A percentile compares a stretch with the other conserved stretches of the same genome.
Evolutionary conservation across 2,797 vertebrate species (phyloP).

Genomic region (Amazona finschi): DNA sequence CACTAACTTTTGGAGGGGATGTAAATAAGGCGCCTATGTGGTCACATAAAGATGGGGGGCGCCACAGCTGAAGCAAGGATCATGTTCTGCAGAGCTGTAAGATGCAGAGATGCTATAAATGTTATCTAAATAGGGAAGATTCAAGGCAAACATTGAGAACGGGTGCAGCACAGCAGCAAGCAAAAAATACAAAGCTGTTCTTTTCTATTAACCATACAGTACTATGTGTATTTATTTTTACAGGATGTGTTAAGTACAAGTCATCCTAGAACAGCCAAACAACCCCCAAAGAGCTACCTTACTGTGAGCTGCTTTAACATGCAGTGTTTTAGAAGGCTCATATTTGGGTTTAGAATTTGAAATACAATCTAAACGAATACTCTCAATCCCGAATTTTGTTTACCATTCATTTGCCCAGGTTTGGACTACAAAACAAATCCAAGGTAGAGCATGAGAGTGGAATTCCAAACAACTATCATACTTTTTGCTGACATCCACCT

Average conservation of each 20-base stretch:
- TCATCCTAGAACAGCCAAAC: neutral
- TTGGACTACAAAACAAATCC: neutral
- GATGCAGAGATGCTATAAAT: neutral
- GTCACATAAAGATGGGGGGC: neutral
- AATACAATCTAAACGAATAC: neutral
- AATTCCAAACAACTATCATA: neutral
- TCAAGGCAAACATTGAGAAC: neutral
- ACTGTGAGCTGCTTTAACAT: neutral
- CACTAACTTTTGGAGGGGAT: neutral
- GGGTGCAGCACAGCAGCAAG: constrained; percentile 31
- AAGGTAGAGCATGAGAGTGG: neutral
- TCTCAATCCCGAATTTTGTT: neutral
- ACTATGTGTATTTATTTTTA: neutral
- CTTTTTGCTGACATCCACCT: neutral
- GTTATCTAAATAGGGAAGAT: neutral
- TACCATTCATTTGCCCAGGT: neutral
- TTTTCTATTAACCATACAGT: neutral
- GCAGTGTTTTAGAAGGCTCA: neutral
- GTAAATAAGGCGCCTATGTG: neutral
- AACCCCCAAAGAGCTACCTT: rapidly evolving
- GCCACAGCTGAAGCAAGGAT: neutral
- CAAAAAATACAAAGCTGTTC: neutral
- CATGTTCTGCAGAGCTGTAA: neutral
- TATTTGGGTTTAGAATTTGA: neutral
- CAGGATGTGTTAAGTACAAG: neutral